These are phyloP conservation scores for Drosophila paramelanica DNA, from an alignment of 2,888 invertebrate species.

Conservation along the genomic window DNA sequence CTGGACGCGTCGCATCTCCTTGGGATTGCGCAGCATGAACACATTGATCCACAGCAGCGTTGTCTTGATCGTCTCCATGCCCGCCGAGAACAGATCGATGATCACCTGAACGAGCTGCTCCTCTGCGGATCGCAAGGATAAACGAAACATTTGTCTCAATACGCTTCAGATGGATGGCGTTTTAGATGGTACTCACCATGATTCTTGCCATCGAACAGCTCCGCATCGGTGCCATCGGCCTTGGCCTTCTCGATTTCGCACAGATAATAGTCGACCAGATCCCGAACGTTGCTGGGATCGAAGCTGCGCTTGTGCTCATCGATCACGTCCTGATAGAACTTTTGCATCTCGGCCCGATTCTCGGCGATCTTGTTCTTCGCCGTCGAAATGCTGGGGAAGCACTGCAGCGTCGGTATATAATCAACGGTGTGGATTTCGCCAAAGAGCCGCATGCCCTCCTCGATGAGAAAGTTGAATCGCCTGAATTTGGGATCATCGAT, in stretches of 20 bases:
- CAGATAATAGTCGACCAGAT: slow-evolving; percentile 94
- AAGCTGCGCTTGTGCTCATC: slow-evolving; percentile 92
- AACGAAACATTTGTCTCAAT: background rate
- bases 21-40: slow-evolving; percentile 94
- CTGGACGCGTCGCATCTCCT: slow-evolving; percentile 92
- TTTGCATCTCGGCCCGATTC: slow-evolving; percentile 94
- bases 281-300: slow-evolving; percentile 90
- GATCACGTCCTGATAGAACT: slow-evolving; percentile 93
- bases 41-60: slow-evolving; percentile 95
- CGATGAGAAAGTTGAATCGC: slow-evolving; percentile 93
- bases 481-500: slow-evolving; percentile 91
- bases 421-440: slow-evolving; percentile 93
- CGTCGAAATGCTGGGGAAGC: slow-evolving; percentile 87
- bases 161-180: no score
- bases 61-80: slow-evolving; percentile 97
- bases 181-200: slow-evolving; percentile 88
- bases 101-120: slow-evolving; percentile 96
- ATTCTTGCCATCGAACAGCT: slow-evolving; percentile 93
- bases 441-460: slow-evolving; percentile 95
- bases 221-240: slow-evolving; percentile 89
- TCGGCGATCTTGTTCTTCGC: slow-evolving; percentile 87
- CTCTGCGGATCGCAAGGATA: slow-evolving; percentile 86
- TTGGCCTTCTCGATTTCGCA: slow-evolving; percentile 93
- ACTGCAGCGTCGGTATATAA: slow-evolving; percentile 92
- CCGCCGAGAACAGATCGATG: slow-evolving; percentile 95